Evolutionary conservation across 2,888 invertebrate genomes (phyloP).

Genomic region (Ornithoptera priamus): DNA sequence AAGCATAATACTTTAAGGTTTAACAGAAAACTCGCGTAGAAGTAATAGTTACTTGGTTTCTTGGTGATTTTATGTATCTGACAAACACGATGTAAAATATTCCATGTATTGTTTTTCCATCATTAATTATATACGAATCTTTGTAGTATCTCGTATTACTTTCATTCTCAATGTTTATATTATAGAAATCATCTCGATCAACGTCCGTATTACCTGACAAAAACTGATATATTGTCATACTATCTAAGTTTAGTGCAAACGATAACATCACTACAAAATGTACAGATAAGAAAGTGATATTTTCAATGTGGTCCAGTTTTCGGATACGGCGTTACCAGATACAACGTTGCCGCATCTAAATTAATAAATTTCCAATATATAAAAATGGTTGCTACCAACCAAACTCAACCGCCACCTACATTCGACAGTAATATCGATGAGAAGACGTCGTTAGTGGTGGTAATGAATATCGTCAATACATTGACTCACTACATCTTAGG

Average conservation of each 20-base stretch:
- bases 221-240: slow-evolving; percentile 6
- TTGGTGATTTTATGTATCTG: too few relatives aligned
- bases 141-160: too few relatives aligned
- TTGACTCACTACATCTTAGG: slow-evolving; percentile 38
- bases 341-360: not conserved
- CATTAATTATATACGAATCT: too few relatives aligned
- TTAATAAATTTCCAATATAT: not conserved
- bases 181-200: too few relatives aligned
- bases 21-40: too few relatives aligned
- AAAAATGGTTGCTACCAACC: slow-evolving; percentile 7
- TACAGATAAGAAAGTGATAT: slow-evolving; percentile 11
- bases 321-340: not conserved
- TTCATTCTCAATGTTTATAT: too few relatives aligned
- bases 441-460: slow-evolving; percentile 24
- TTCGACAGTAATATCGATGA: slow-evolving; percentile 7
- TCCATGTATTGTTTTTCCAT: too few relatives aligned
- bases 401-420: not conserved
- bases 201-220: not conserved
- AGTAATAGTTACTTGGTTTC: too few relatives aligned
- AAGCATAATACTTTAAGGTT: too few relatives aligned
- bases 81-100: too few relatives aligned
- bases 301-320: slow-evolving; percentile 7
- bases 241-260: slow-evolving; percentile 17
- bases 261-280: slow-evolving; percentile 10
- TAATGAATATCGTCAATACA: slow-evolving; percentile 32